Percentiles rank a stretch among this genome's conserved stretches.
phyloP scores from a whole-genome alignment of 2,113 vertebrate species.

The Myocastor coypus region DNA sequence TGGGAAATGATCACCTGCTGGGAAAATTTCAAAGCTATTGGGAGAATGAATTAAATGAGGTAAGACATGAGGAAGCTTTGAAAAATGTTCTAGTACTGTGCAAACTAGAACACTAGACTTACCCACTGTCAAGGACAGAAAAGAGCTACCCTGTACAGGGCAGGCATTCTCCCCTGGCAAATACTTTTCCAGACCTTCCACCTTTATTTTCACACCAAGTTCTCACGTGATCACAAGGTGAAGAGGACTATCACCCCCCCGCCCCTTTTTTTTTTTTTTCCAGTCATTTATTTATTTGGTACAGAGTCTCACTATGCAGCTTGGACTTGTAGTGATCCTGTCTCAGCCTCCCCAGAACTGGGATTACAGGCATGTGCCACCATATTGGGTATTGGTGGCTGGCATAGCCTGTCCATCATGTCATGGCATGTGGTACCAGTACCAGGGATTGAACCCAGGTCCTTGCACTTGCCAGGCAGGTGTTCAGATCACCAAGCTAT shows the following conservation, averaged over 20 bases:
- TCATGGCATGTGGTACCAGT: no score
- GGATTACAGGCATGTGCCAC: no score
- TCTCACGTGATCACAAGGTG: neutral
- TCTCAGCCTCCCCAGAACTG: no score
- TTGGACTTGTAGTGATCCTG: no score
- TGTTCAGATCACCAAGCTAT: no score
- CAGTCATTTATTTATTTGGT: no score
- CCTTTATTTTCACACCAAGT: neutral
- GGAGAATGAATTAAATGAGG: conserved; percentile 42
- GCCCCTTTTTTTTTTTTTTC: neutral
- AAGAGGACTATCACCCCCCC: neutral
- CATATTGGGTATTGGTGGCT: no score
- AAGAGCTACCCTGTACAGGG: neutral
- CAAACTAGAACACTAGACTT: neutral
- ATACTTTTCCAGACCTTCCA: neutral
- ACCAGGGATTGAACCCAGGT: no score
- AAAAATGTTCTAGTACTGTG: neutral
- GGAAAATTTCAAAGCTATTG: conserved; percentile 47
- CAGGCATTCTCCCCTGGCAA: neutral
- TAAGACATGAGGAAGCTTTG: conserved; percentile 38
- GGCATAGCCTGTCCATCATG: no score
- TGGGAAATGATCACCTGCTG: conserved; percentile 37
- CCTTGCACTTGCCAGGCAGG: no score
- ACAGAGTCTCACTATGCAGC: no score
- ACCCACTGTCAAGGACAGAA: neutral